Evolutionary conservation across 2,888 invertebrate genomes (phyloP).

Genomic region (Dryobota labecula): DNA sequence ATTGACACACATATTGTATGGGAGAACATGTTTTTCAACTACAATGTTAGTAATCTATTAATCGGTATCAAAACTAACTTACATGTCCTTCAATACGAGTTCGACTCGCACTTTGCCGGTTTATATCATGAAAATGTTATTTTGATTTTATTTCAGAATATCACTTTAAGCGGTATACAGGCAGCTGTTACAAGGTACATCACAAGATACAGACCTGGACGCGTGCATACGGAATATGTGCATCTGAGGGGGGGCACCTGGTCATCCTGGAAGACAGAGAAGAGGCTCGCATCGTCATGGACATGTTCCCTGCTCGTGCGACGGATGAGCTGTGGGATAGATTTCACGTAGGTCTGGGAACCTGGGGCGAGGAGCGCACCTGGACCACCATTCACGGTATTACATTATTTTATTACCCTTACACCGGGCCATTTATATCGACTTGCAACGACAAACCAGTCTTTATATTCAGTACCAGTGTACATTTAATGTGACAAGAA

Average conservation of each 20-base stretch:
- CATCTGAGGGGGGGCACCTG: slow-evolving; percentile 34
- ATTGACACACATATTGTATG: too few species aligned
- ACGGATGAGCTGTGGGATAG: slow-evolving; percentile 3
- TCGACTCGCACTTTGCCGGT: not conserved
- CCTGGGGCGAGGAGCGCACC: not conserved
- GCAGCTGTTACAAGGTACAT: slow-evolving; percentile 49
- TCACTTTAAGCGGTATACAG: slow-evolving; percentile 21
- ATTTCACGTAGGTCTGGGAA: slow-evolving; percentile 19
- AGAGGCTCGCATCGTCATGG: slow-evolving; percentile 33
- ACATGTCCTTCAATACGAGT: not conserved
- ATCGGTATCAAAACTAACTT: not conserved
- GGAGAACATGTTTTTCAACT: too few species aligned
- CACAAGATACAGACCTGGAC: not conserved
- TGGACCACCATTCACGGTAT: slow-evolving; percentile 30
- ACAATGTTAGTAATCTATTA: too few species aligned
- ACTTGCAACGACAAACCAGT: not conserved
- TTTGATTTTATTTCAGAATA: slow-evolving; percentile 33
- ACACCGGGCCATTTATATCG: not conserved
- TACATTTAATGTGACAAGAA: not conserved
- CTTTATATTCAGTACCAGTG: not conserved
- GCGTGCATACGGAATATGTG: slow-evolving; percentile 31
- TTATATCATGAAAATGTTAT: not conserved
- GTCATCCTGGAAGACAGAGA: slow-evolving; percentile 36
- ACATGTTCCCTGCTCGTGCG: slow-evolving; percentile 14
- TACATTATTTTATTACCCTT: not conserved